These are phyloP conservation scores for Tiphia femorata DNA, from an alignment of 2,888 invertebrate genomes.

Conservation along the genomic window DNA sequence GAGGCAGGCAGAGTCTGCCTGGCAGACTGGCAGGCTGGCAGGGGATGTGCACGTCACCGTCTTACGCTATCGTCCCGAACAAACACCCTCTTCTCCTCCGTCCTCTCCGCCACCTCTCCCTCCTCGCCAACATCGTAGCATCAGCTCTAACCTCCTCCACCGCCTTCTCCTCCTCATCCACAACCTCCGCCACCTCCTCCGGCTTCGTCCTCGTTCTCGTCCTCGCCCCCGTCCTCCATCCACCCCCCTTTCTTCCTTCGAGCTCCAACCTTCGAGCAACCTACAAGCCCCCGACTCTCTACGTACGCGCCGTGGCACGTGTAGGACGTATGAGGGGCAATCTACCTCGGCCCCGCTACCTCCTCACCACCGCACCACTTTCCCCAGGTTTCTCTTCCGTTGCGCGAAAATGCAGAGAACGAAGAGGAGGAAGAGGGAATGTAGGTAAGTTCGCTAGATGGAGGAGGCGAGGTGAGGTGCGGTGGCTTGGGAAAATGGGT, in stretches of 20 bases:
- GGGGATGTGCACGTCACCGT: slow-evolving; percentile 67
- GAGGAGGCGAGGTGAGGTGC: too few species aligned
- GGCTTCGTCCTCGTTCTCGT: slow-evolving; percentile 17
- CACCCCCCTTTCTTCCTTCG: slow-evolving; percentile 29
- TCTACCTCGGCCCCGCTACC: slow-evolving; percentile 28
- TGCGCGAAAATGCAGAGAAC: neutral
- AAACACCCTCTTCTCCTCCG: slow-evolving; percentile 59
- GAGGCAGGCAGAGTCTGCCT: slow-evolving; percentile 52
- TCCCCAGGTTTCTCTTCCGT: neutral
- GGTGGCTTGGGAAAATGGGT: neutral
- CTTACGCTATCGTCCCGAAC: slow-evolving; percentile 68
- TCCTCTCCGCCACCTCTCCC: slow-evolving; percentile 41
- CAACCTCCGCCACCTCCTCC: slow-evolving; percentile 15
- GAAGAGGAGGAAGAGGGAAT: neutral
- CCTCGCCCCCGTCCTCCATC: slow-evolving; percentile 28
- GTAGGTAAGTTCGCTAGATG: neutral
- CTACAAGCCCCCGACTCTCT: slow-evolving; percentile 34
- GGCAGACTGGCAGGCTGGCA: slow-evolving; percentile 57
- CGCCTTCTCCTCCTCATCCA: slow-evolving; percentile 3
- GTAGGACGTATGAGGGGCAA: slow-evolving; percentile 37
- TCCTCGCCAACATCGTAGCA: slow-evolving; percentile 17
- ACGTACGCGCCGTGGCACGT: slow-evolving; percentile 43
- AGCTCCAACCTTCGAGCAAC: slow-evolving; percentile 54
- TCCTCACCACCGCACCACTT: too few species aligned
- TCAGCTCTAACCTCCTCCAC: slow-evolving; percentile 22